Conservation (phyloP, 2,113 vertebrate species). For the Tachuris rubrigastra region DNA sequence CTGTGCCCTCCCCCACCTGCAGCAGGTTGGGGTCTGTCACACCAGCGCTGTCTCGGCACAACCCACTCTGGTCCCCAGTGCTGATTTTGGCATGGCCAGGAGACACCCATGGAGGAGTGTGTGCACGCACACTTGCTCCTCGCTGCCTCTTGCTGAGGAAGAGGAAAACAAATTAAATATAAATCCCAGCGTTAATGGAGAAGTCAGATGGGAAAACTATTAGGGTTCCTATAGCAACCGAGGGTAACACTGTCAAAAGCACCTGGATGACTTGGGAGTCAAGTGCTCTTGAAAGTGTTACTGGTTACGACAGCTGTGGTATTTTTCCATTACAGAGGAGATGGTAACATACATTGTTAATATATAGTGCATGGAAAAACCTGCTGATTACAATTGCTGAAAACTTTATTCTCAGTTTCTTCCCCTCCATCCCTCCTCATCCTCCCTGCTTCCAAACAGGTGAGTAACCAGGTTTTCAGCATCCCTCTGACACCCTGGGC, state of each 20-base stretch:
- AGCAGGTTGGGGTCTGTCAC: fast-evolving
- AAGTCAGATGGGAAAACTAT: constrained; percentile 5
- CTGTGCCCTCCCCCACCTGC: background rate
- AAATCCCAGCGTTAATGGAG: background rate
- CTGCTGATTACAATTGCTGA: background rate
- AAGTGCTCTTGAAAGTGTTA: background rate
- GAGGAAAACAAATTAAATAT: constrained; percentile 25
- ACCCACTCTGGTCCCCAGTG: background rate
- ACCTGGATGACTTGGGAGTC: constrained; percentile 31
- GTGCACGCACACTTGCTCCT: fast-evolving
- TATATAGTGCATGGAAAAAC: background rate
- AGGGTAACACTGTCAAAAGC: background rate
- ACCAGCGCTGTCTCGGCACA: background rate
- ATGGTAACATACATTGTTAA: background rate
- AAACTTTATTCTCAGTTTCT: background rate
- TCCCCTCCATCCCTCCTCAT: background rate
- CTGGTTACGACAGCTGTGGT: background rate
- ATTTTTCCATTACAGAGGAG: background rate
- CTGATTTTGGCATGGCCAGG: background rate
- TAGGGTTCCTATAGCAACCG: constrained; percentile 48
- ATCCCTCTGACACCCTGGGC: background rate
- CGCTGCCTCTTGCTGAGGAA: background rate
- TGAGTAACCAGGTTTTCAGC: background rate
- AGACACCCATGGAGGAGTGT: background rate
- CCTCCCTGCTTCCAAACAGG: background rate